Base-by-base conservation (phyloP, 2,797 vertebrate genomes). In the Thunnus albacares region DNA sequence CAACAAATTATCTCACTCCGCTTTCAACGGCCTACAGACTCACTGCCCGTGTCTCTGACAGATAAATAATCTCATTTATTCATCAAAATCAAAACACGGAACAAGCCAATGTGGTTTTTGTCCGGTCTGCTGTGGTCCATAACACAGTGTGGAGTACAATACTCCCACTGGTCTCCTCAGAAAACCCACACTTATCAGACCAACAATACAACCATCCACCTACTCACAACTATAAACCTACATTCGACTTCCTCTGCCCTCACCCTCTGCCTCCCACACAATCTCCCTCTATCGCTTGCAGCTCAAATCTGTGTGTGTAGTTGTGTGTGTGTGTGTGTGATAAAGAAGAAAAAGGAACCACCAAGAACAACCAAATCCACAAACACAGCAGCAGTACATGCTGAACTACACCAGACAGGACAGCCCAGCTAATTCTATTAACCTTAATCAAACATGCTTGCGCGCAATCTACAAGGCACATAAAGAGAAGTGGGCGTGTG, bases 161-260 rank as follows among this genome's bases (percentile, higher is more conserved):
- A 13, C 64, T 58, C 33, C 41, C 26, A 14, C 3, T 59, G 72
- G 61, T 30, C 17, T 74, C 47, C n/a, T 38, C 45, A 57, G 60
- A 78, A 77, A 84, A 68, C 69, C 47, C 33, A 71, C 76, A 75
- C 28, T 13, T 66, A 70, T 9, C 12, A 52, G 30, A 20, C 15
- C 26, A 49, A 75, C 81, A 71, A 77, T 65, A 70, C 75, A 80
- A 57, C 65, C 77, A 72, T 69, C 72, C 76, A 79, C 65, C 82
- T 56, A 78, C 83, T 56, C 77, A 79, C 62, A 81, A 58, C 62
- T 65, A 28, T 35, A 82, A 86, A 80, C 35, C 33, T 71, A 69
- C 73, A 77, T 67, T 64, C 47, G 43, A 80, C 79, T 88, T 90
- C 82, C 83, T 82, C 53, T 56, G 77, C 77, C 78, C 55, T 83